phyloP scores from a whole-genome alignment of 2,113 vertebrate genomes.

The Seriola quinqueradiata region DNA sequence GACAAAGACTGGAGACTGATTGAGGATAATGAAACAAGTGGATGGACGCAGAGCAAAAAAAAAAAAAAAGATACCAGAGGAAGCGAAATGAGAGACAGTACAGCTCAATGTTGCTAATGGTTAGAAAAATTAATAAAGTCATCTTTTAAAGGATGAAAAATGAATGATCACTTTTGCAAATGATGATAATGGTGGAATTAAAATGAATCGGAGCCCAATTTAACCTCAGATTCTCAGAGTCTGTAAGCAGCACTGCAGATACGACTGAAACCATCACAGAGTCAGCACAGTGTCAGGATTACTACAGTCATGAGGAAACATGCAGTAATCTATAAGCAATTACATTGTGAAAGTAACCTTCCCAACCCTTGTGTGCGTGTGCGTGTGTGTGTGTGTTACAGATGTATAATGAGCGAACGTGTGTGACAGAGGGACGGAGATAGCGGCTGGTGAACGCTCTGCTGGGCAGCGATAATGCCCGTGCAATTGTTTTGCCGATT shows the following conservation, averaged over 20 bases:
- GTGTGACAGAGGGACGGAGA: conserved; percentile 49
- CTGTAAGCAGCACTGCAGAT: conserved; percentile 12
- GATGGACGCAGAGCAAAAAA: conserved; percentile 8
- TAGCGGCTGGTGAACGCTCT: conserved; percentile 48
- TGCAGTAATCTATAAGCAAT: conserved; percentile 40
- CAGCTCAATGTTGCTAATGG: conserved; percentile 10
- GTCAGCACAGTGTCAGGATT: conserved; percentile 24
- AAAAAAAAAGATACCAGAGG: conserved; percentile 15
- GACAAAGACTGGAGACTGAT: conserved; percentile 38
- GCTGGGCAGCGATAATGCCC: conserved; percentile 59
- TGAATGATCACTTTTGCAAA: not conserved
- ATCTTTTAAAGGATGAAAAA: conserved; percentile 30
- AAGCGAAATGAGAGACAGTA: conserved; percentile 14
- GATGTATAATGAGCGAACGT: conserved; percentile 39
- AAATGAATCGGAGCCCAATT: conserved; percentile 10
- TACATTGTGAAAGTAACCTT: conserved; percentile 47
- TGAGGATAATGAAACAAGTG: conserved; percentile 44
- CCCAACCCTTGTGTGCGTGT: not conserved
- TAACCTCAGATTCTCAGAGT: conserved; percentile 17
- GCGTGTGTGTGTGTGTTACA: conserved; percentile 22
- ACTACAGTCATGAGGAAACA: conserved; percentile 23
- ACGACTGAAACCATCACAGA: conserved; percentile 15
- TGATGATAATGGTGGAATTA: conserved; percentile 24
- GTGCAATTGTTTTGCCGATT: conserved; percentile 64
- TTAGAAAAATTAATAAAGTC: conserved; percentile 3